Percentiles rank a stretch among this genome's conserved stretches.
These are phyloP conservation scores for Sinosuthora webbiana DNA, from an alignment of 2,113 vertebrate genomes.

Conservation along the genomic window DNA sequence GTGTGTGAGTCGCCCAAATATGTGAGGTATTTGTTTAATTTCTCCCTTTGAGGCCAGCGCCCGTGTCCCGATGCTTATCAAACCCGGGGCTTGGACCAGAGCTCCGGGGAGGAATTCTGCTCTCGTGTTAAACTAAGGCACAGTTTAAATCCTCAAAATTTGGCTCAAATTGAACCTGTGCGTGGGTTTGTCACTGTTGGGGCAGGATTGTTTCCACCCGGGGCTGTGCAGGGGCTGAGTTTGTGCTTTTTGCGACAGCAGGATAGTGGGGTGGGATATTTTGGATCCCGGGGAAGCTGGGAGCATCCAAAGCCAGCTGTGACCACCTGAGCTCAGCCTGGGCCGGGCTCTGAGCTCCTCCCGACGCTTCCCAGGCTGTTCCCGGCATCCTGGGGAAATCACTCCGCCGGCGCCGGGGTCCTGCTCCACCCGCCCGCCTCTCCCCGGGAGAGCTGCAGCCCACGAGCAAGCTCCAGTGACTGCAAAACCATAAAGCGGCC, in stretches of 20 bases:
- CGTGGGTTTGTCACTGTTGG: background rate
- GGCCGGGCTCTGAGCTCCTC: fast-evolving
- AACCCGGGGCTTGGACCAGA: background rate
- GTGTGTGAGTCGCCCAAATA: background rate
- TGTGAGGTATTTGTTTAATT: conserved; percentile 1
- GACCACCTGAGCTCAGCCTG: fast-evolving
- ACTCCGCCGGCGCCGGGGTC: background rate
- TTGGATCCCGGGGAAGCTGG: fast-evolving
- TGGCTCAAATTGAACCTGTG: fast-evolving
- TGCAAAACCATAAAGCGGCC: background rate
- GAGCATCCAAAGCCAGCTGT: background rate
- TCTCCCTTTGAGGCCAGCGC: background rate
- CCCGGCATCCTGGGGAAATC: background rate
- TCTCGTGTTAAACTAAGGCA: background rate
- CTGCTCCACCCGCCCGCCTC: fast-evolving
- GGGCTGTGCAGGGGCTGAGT: background rate
- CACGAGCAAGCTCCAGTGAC: background rate
- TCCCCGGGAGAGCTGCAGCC: background rate
- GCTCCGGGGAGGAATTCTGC: background rate
- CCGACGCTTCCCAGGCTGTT: fast-evolving
- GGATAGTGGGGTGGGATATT: background rate
- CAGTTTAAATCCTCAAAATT: background rate
- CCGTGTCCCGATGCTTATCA: background rate
- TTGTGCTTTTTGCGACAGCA: background rate
- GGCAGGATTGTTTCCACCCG: fast-evolving